Evolutionary conservation across 23 tunicate genomes (phyloP).

Genomic region (Halocynthia roretzi): DNA sequence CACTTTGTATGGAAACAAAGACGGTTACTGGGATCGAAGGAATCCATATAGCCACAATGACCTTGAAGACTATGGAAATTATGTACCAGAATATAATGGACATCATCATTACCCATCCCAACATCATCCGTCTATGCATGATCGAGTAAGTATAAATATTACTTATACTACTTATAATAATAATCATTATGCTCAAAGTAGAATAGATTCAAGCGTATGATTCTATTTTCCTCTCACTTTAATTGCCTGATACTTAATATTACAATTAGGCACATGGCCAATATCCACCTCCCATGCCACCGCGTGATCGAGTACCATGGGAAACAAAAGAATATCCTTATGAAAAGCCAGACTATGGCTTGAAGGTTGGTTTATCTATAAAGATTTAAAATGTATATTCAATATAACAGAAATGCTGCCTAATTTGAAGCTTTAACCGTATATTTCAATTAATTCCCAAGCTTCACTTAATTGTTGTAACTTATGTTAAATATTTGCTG

Average conservation of each 20-base stretch:
- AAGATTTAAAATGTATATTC: not conserved
- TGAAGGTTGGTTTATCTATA: not conserved
- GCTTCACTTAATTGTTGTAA: not conserved
- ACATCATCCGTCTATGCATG: slow-evolving; percentile 4
- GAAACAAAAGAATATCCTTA: slow-evolving; percentile 1
- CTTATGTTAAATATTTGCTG: not conserved
- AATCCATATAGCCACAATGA: not conserved
- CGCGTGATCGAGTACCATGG: slow-evolving; percentile 1
- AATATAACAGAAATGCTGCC: no score
- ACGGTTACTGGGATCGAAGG: slow-evolving; percentile 1
- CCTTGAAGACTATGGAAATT: not conserved
- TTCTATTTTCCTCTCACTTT: no score
- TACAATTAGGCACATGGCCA: not conserved
- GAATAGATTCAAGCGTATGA: no score
- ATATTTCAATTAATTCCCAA: no score
- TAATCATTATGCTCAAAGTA: no score
- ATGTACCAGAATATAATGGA: not conserved
- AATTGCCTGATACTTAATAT: no score
- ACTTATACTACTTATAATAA: no score
- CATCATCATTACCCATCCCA: not conserved
- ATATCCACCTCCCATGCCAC: not conserved
- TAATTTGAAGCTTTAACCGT: no score
- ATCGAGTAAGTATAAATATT: not conserved
- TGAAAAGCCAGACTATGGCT: slow-evolving; percentile 3
- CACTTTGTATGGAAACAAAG: not conserved